These are phyloP conservation scores for Isurus oxyrinchus DNA, from an alignment of 2,113 vertebrate genomes.

Conservation along the genomic window DNA sequence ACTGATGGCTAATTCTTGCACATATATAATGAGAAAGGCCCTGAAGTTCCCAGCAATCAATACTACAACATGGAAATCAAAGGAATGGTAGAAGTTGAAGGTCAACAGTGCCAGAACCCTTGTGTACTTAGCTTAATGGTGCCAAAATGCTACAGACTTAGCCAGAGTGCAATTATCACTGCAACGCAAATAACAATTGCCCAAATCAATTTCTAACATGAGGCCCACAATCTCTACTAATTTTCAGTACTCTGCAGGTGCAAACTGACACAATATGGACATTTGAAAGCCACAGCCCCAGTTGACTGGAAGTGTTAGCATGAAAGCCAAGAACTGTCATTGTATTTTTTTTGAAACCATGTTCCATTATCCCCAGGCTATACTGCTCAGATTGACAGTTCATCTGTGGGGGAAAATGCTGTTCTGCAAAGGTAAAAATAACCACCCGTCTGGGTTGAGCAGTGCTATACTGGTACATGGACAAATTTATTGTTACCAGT, in stretches of 20 bases:
- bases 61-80: neutral
- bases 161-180: neutral
- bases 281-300: neutral
- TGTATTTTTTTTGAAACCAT: constrained; percentile 27
- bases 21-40: neutral
- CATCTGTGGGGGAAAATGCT: neutral
- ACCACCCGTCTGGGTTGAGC: neutral
- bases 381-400: constrained; percentile 22
- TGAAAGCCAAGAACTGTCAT: constrained; percentile 5
- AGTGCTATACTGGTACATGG: neutral
- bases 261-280: neutral
- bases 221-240: neutral
- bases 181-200: neutral
- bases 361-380: neutral
- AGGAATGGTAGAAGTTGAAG: neutral
- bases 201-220: neutral
- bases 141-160: neutral
- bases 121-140: neutral
- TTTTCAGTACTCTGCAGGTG: neutral
- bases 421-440: constrained; percentile 29
- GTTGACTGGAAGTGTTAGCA: constrained; percentile 1
- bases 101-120: neutral
- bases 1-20: neutral
- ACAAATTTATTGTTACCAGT: neutral
- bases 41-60: neutral